Evolutionary conservation across 2,113 vertebrate genomes (phyloP).

Genomic region (Crypturellus undulatus): DNA sequence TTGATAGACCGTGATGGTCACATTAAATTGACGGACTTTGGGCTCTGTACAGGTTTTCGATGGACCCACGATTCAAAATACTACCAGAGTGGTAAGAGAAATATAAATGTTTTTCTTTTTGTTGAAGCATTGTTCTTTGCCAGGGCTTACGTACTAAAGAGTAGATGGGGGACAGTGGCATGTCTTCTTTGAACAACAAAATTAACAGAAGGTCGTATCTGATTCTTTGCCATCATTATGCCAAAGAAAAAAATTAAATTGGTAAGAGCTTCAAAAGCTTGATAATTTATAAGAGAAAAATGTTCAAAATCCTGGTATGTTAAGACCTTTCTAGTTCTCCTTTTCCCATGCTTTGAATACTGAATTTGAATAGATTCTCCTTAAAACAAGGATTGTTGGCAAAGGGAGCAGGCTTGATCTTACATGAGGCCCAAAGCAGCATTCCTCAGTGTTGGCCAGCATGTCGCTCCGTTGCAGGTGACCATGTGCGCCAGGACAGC

Average conservation of each 20-base stretch:
- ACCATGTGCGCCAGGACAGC: conserved; percentile 95
- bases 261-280: neutral
- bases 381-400: neutral
- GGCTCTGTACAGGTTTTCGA: conserved; percentile 96
- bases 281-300: neutral
- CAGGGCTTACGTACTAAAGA: neutral
- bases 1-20: conserved; percentile 97
- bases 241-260: neutral
- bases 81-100: conserved; percentile 95
- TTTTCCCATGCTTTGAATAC: neutral
- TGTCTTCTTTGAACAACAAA: neutral
- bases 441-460: accelerated
- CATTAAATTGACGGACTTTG: conserved; percentile 97
- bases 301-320: neutral
- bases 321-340: neutral
- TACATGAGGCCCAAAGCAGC: neutral
- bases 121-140: neutral
- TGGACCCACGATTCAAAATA: conserved; percentile 99
- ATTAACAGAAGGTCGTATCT: neutral
- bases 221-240: neutral
- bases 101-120: neutral
- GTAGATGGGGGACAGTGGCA: neutral
- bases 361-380: neutral
- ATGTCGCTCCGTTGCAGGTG: conserved; percentile 77
- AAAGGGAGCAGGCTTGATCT: accelerated